Base-by-base conservation (phyloP, 2,797 vertebrate genomes). In the Pseudochaenichthys georgianus region DNA sequence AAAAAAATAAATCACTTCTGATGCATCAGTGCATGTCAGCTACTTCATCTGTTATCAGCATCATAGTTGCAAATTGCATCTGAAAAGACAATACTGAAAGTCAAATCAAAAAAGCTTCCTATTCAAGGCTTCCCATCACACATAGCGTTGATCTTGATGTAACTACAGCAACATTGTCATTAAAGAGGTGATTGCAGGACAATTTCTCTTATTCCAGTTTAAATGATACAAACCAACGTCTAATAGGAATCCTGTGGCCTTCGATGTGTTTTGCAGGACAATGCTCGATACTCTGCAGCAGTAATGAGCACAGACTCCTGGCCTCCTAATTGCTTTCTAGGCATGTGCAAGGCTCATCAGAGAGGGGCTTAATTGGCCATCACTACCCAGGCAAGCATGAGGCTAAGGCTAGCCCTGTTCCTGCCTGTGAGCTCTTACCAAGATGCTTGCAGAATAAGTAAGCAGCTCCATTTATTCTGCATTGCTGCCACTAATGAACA, bases 311-410 rank as follows among this genome's bases (percentile, higher is more conserved):
- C 80, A 87, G 80, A 89, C 89, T 93, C 88, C 88, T 84, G 84
- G 87, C 87, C 79, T 81, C 82, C 91, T 95, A 95, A 95, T 95
- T 94, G 91, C 92, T 83, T 76, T 88, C 89, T 70, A 70, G 88
- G 88, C 82, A 82, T 71, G 64, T 89, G 93, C 87, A 93, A 87
- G 84, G 91, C 89, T 95, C 92, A 93, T 95, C 94, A 94, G 88
- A 92, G 90, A 92, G 83, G 60, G 76, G 85, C 88, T 91, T 95
- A 95, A 95, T 95, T 95, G 94, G 93, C 94, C 93, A 93, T 94
- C 93, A 92, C 93, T 92, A 89, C 86, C 86, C 90, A 91, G 86
- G 88, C 89, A 87, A 90, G 91, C 91, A 88, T 84, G 75, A 87
- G 90, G 86, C 88, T 90, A 89, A 84, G 70, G 89, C 88, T 91